Evolutionary conservation across 64 coral and sea anemone genomes (phyloP).

Genomic region (Montipora cactus): DNA sequence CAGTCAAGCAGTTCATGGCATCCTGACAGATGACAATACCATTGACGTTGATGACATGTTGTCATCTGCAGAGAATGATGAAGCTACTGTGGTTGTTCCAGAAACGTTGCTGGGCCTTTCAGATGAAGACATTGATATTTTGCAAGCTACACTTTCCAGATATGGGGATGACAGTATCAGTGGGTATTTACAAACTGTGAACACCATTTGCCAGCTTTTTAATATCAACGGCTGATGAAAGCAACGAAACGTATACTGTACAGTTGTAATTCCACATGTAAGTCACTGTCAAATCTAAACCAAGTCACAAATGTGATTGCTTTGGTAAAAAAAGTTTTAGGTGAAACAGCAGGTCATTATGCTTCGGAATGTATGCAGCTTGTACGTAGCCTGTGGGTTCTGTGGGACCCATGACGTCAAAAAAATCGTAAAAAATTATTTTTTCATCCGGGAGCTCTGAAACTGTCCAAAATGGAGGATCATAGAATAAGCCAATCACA

Average conservation of each 20-base stretch:
- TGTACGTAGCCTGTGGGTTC: not conserved
- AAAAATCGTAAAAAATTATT: too few relatives aligned
- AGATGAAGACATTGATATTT: not conserved
- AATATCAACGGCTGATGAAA: not conserved
- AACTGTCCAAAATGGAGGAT: too few relatives aligned
- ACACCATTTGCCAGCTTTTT: not conserved
- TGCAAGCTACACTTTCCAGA: not conserved
- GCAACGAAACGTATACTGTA: not conserved
- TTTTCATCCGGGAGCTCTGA: too few relatives aligned
- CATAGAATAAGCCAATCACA: too few relatives aligned
- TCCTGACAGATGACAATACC: conserved; percentile 1
- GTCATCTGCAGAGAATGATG: conserved; percentile 3
- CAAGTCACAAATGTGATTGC: too few relatives aligned
- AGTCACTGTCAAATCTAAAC: too few relatives aligned
- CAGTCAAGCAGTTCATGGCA: not conserved
- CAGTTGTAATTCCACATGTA: not conserved
- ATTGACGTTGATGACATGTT: not conserved
- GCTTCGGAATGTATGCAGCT: not conserved
- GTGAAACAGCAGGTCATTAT: conserved; percentile 3
- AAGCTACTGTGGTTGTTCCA: conserved; percentile 8
- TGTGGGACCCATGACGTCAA: too few relatives aligned
- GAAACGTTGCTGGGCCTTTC: not conserved
- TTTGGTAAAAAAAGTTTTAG: not conserved
- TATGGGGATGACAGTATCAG: not conserved
- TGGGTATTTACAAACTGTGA: not conserved